Conservation (phyloP, 2,888 invertebrate genomes). For the Oligia fasciuncula region DNA sequence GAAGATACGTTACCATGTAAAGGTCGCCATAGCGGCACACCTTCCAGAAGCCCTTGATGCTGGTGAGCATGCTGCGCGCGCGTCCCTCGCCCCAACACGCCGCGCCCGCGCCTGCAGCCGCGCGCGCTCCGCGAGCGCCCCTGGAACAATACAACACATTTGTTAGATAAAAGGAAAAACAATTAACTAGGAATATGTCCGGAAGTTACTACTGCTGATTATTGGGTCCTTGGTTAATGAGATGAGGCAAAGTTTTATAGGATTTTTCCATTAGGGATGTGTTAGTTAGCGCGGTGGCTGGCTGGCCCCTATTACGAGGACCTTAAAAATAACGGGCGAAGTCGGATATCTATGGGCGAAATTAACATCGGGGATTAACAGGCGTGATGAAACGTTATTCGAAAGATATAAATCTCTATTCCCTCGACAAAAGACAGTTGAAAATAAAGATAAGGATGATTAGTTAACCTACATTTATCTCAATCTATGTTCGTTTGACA, state of each 20-base stretch:
- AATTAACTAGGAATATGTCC: not conserved
- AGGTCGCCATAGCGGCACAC: constrained; percentile 88
- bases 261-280: not conserved
- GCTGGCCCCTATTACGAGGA: not conserved
- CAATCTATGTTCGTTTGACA: not conserved
- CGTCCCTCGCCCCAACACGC: constrained; percentile 77
- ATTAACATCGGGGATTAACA: not conserved
- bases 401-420: not conserved
- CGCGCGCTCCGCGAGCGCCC: constrained; percentile 77
- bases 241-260: not conserved
- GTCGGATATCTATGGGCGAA: too few species aligned
- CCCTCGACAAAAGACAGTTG: too few species aligned
- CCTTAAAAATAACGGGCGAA: not conserved
- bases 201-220: not conserved
- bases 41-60: constrained; percentile 89
- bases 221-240: too few species aligned
- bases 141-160: constrained; percentile 66
- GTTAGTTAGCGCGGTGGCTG: too few species aligned
- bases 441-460: not conserved
- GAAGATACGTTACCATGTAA: constrained; percentile 82
- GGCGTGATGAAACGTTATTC: too few species aligned
- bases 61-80: constrained; percentile 85
- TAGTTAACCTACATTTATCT: not conserved
- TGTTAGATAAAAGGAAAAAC: not conserved
- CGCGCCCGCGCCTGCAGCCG: constrained; percentile 74